Percentiles rank a stretch among this genome's conserved stretches.
Evolutionary conservation across 2,113 vertebrate genomes (phyloP).

Genomic region (Tylochromis polylepis): DNA sequence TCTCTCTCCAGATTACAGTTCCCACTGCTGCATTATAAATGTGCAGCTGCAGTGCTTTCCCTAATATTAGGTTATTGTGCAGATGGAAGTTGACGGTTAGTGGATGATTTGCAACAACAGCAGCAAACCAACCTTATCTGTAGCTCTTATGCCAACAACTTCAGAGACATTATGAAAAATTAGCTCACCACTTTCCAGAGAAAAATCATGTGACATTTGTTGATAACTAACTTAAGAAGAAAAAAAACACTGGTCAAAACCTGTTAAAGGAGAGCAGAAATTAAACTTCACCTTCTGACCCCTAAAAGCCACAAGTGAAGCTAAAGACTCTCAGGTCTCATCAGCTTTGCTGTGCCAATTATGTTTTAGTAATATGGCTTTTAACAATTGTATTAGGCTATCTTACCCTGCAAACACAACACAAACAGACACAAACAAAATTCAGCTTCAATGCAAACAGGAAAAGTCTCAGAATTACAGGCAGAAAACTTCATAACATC

Average conservation of each 20-base stretch:
- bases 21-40: constrained; percentile 65
- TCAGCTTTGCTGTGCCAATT: background rate
- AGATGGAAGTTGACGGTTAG: constrained; percentile 27
- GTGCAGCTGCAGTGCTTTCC: constrained; percentile 40
- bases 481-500: background rate
- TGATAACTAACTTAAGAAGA: background rate
- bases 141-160: background rate
- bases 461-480: background rate
- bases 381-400: background rate
- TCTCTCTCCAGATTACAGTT: constrained; percentile 56
- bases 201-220: background rate
- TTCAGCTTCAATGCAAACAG: background rate
- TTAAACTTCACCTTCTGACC: background rate
- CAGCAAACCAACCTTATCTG: constrained; percentile 2
- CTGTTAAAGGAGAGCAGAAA: background rate
- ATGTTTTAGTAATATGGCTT: background rate
- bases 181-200: background rate
- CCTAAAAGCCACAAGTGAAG: background rate
- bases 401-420: background rate
- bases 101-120: background rate
- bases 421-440: background rate
- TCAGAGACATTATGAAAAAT: background rate
- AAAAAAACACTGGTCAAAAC: background rate
- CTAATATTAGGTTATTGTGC: constrained; percentile 45
- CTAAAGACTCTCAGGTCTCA: background rate